Conservation (phyloP, 2,113 vertebrate species). For the Sarotherodon lohbergeri region DNA sequence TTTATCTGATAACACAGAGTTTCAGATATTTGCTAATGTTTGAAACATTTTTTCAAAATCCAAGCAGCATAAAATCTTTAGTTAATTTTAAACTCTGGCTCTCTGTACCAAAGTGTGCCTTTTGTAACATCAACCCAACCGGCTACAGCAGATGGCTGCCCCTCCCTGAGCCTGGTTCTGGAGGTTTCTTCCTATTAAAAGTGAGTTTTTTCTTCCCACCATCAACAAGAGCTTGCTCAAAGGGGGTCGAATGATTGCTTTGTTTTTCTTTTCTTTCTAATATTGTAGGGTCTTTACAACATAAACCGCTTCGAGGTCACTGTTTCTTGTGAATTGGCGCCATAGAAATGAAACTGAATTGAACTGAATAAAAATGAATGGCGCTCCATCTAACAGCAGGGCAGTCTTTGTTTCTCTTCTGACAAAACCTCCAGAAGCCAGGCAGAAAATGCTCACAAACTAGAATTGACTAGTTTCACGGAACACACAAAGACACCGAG, state of each 20-base stretch:
- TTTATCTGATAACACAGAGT: not conserved
- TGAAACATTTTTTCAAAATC: not conserved
- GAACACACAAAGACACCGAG: conserved; percentile 29
- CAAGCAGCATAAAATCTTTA: not conserved
- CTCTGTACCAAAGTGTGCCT: not conserved
- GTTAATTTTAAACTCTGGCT: not conserved
- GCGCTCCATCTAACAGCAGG: not conserved
- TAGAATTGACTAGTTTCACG: not conserved
- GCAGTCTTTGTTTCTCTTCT: not conserved
- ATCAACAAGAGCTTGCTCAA: not conserved
- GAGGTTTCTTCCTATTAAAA: not conserved
- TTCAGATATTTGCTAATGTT: not conserved
- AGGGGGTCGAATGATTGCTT: not conserved
- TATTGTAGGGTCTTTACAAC: not conserved
- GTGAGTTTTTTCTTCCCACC: not conserved
- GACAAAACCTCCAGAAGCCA: not conserved
- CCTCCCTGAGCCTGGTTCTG: not conserved
- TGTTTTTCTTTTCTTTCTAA: not conserved
- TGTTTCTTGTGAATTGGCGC: not conserved
- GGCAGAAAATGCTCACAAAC: not conserved
- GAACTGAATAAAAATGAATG: not conserved
- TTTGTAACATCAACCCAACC: not conserved
- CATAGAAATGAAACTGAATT: not conserved
- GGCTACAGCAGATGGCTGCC: not conserved
- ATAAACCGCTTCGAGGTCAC: not conserved